Evolutionary conservation across 2,888 invertebrate genomes (phyloP).

Genomic region (Cheilosia variabilis): DNA sequence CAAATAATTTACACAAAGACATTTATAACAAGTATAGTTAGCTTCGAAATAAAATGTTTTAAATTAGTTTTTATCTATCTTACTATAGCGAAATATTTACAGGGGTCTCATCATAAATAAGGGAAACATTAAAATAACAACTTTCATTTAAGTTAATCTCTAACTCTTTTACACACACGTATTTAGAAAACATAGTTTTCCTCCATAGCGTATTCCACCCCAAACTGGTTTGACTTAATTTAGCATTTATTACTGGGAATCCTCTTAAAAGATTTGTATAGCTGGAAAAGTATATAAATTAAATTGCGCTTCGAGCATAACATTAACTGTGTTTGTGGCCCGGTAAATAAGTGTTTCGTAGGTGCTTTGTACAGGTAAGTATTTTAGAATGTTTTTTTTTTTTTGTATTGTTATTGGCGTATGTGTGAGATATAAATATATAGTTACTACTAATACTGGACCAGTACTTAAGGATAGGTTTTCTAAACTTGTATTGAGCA

Average conservation of each 20-base stretch:
- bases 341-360: conserved; percentile 20
- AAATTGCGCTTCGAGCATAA: conserved; percentile 62
- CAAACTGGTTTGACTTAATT: conserved; percentile 15
- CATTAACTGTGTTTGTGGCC: conserved; percentile 16
- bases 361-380: conserved; percentile 64
- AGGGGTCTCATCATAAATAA: conserved; percentile 39
- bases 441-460: conserved; percentile 70
- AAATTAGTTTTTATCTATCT: conserved; percentile 25
- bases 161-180: conserved; percentile 26
- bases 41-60: conserved; percentile 16
- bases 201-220: conserved; percentile 4
- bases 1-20: conserved; percentile 61
- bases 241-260: conserved; percentile 51
- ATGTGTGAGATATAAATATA: conserved; percentile 39
- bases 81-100: conserved; percentile 32
- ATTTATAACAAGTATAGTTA: conserved; percentile 39
- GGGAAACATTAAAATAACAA: conserved; percentile 37
- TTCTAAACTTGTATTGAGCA: conserved; percentile 43
- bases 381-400: conserved; percentile 29
- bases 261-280: conserved; percentile 7
- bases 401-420: conserved; percentile 26
- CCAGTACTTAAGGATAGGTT: conserved; percentile 63
- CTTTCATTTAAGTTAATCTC: conserved; percentile 35
- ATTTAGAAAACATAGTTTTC: background rate
- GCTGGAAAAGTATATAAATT: conserved; percentile 22